A percentile compares a stretch with the other conserved stretches of the same genome.
Evolutionary conservation across 1,140 invertebrate species (phyloP).

Genomic region (Gryon sp.): DNA sequence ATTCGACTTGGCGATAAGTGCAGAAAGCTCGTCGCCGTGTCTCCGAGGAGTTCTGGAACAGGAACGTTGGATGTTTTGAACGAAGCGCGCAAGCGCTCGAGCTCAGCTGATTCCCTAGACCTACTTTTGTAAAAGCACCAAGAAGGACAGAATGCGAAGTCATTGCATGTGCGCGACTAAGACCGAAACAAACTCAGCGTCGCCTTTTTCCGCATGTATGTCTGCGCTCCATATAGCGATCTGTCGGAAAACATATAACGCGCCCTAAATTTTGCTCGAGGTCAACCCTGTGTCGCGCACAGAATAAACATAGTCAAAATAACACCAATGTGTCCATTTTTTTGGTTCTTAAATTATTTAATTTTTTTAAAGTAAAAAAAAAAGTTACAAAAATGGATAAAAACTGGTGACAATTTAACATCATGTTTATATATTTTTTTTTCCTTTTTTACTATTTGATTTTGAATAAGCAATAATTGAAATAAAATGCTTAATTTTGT

Average conservation of each 20-base stretch:
- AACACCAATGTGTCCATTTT: slow-evolving; percentile 10
- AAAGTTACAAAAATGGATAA: not conserved
- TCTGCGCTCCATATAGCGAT: slow-evolving; percentile 31
- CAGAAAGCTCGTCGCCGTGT: slow-evolving; percentile 16
- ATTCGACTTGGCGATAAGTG: slow-evolving; percentile 11
- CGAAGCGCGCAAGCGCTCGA: slow-evolving; percentile 66
- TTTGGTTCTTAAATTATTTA: not conserved
- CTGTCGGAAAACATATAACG: slow-evolving; percentile 55
- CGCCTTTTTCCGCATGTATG: slow-evolving; percentile 31
- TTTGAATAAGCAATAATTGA: no score
- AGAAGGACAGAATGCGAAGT: slow-evolving; percentile 54
- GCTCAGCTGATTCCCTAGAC: slow-evolving; percentile 76
- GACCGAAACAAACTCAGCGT: slow-evolving; percentile 22
- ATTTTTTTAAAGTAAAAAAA: not conserved
- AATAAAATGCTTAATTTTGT: no score
- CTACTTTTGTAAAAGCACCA: slow-evolving; percentile 71
- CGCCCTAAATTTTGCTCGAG: slow-evolving; percentile 67
- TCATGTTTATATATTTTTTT: no score
- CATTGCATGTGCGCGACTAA: slow-evolving; percentile 30
- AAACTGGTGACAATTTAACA: no score
- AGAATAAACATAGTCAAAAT: slow-evolving; percentile 14
- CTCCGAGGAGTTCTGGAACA: slow-evolving; percentile 31
- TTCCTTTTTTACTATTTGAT: no score
- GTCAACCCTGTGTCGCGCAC: slow-evolving; percentile 43
- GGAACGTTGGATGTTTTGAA: slow-evolving; percentile 43